A percentile compares a stretch with the other conserved stretches of the same genome.
These are phyloP conservation scores for Etheostoma spectabile DNA, from an alignment of 2,113 vertebrate genomes.

Conservation along the genomic window DNA sequence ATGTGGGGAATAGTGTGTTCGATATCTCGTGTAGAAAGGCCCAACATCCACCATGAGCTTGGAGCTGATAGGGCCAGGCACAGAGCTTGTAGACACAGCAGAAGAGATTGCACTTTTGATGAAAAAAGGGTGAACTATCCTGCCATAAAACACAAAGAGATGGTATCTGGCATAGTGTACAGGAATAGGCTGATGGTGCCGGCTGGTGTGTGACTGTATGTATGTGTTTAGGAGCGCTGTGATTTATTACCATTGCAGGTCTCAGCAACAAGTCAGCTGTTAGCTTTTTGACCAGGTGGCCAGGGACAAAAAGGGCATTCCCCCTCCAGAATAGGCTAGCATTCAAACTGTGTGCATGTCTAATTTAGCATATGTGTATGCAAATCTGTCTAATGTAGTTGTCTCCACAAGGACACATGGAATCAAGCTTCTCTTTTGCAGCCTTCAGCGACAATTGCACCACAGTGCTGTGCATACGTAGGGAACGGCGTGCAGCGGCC, in stretches of 20 bases:
- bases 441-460: slow-evolving; percentile 68
- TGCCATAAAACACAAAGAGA: slow-evolving; percentile 62
- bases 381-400: slow-evolving; percentile 75
- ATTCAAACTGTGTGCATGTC: slow-evolving; percentile 52
- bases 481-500: slow-evolving; percentile 57
- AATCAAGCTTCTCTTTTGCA: slow-evolving; percentile 68
- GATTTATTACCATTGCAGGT: slow-evolving; percentile 79
- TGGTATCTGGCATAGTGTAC: slow-evolving; percentile 44
- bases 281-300: slow-evolving; percentile 85
- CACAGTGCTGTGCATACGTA: slow-evolving; percentile 53
- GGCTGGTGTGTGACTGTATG: slow-evolving; percentile 35
- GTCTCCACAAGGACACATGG: slow-evolving; percentile 70
- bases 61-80: slow-evolving; percentile 12
- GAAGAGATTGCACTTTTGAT: slow-evolving; percentile 29
- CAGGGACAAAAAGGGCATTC: slow-evolving; percentile 81
- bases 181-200: slow-evolving; percentile 32
- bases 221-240: slow-evolving; percentile 32
- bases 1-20: neutral
- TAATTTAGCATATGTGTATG: slow-evolving; percentile 22
- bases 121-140: slow-evolving; percentile 38
- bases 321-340: slow-evolving; percentile 67
- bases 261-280: slow-evolving; percentile 85
- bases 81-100: slow-evolving; percentile 19
- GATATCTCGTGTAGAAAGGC: neutral
- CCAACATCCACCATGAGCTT: slow-evolving; percentile 22